These are phyloP conservation scores for Chrysomela aeneicollis DNA, from an alignment of 2,888 invertebrate species.

Conservation along the genomic window DNA sequence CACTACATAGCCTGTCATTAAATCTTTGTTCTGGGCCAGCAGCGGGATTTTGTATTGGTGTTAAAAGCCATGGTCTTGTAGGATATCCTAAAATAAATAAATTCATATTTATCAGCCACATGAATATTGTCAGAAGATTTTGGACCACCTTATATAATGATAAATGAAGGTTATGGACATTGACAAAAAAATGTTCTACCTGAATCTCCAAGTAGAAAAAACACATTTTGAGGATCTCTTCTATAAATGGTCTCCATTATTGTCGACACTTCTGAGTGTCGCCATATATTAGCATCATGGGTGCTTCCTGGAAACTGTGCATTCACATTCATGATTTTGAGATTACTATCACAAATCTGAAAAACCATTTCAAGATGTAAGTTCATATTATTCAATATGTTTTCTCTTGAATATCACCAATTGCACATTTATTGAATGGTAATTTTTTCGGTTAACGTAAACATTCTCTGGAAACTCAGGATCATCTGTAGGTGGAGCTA, in stretches of 20 bases:
- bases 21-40: constrained; percentile 19
- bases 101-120: too few relatives aligned
- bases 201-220: constrained; percentile 28
- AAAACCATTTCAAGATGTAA: too few relatives aligned
- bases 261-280: constrained; percentile 19
- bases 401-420: constrained; percentile 11
- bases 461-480: constrained; percentile 18
- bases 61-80: constrained; percentile 25
- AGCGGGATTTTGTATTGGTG: constrained; percentile 16
- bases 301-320: constrained; percentile 36
- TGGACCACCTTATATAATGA: too few relatives aligned
- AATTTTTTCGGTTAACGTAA: constrained; percentile 31
- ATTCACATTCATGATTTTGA: constrained; percentile 36
- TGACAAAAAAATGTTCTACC: constrained; percentile 22
- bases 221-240: constrained; percentile 10
- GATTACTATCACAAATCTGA: constrained; percentile 33
- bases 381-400: too few relatives aligned
- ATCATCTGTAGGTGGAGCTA: not conserved
- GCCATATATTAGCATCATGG: constrained; percentile 37
- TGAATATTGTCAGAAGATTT: too few relatives aligned
- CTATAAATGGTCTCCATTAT: constrained; percentile 18
- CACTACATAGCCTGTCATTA: constrained; percentile 17
- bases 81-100: constrained; percentile 27
- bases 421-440: constrained; percentile 34
- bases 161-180: too few relatives aligned